Percentiles rank a stretch among this genome's conserved stretches.
phyloP scores from a whole-genome alignment of 2,888 invertebrate species.

The Onthophagus sagittarius region DNA sequence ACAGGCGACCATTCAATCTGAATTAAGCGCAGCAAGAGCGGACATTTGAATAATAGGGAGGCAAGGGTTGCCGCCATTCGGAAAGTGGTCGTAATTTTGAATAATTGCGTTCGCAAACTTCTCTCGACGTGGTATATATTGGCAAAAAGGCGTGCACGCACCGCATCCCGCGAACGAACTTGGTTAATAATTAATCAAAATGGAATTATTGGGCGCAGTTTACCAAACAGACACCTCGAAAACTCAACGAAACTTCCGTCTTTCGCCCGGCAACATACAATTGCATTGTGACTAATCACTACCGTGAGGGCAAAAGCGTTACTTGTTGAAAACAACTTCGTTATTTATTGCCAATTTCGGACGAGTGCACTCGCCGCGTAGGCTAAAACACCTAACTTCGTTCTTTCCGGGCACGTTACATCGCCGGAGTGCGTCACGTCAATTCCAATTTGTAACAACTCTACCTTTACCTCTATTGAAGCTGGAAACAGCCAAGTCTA shows the following conservation, averaged over 20 bases:
- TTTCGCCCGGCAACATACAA: background rate
- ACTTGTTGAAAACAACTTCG: background rate
- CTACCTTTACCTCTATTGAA: background rate
- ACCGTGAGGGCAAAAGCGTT: background rate
- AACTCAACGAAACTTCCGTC: background rate
- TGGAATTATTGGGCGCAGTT: background rate
- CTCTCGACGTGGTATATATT: background rate
- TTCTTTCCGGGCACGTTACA: background rate
- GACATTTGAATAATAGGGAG: conserved; percentile 4
- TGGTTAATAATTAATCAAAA: background rate
- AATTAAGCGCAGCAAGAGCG: conserved; percentile 7
- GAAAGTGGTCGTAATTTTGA: conserved; percentile 3
- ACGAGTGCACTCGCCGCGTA: background rate
- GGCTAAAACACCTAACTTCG: background rate
- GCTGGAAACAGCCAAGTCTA: background rate
- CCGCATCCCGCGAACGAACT: background rate
- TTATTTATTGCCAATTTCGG: background rate
- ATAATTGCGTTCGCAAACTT: conserved; percentile 1
- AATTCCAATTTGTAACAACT: background rate
- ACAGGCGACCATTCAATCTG: conserved; percentile 3
- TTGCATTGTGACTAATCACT: background rate
- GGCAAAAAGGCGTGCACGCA: background rate
- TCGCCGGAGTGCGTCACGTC: background rate
- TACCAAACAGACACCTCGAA: background rate
- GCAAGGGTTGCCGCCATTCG: background rate